Percentiles rank a stretch among this genome's conserved stretches.
Conservation (phyloP, 2,113 vertebrate species). For the Siniperca knerii region DNA sequence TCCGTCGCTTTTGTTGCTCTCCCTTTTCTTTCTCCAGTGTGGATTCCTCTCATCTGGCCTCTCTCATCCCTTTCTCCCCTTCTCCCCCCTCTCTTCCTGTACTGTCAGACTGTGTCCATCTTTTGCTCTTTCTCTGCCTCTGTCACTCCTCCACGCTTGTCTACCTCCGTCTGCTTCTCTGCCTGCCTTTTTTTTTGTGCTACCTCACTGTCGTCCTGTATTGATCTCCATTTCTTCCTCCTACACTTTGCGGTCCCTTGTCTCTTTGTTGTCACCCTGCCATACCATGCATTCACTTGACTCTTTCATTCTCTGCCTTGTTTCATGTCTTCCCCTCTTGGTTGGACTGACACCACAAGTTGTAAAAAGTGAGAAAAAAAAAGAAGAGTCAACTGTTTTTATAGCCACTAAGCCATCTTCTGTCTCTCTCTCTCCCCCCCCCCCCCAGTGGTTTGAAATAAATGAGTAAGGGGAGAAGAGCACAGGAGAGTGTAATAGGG, state of each 20-base stretch:
- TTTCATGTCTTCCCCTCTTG: conserved; percentile 49
- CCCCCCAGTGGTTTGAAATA: conserved; percentile 53
- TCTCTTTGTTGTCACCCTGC: conserved; percentile 64
- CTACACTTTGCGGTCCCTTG: conserved; percentile 47
- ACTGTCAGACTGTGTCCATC: conserved; percentile 70
- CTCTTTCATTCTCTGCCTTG: conserved; percentile 61
- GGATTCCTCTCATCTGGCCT: conserved; percentile 61
- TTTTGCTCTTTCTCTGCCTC: conserved; percentile 56
- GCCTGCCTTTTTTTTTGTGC: not conserved
- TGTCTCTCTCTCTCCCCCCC: conserved; percentile 44
- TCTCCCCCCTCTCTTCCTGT: conserved; percentile 30
- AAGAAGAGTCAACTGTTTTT: conserved; percentile 59
- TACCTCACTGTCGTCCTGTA: conserved; percentile 45
- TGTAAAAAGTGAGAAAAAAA: conserved; percentile 52
- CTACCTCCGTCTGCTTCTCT: conserved; percentile 52
- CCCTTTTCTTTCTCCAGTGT: conserved; percentile 53
- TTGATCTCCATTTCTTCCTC: conserved; percentile 69
- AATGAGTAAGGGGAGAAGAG: conserved; percentile 34
- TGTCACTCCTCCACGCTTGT: conserved; percentile 66
- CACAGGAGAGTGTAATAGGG: conserved; percentile 18
- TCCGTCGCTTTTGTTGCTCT: conserved; percentile 70
- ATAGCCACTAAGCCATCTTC: conserved; percentile 54
- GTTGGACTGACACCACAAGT: conserved; percentile 58
- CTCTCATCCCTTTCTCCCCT: conserved; percentile 21
- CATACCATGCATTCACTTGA: conserved; percentile 51